Evolutionary conservation across 2,797 vertebrate genomes (phyloP), one percentile per base, ranked within the genome.

Genomic region (Columba guinea): DNA sequence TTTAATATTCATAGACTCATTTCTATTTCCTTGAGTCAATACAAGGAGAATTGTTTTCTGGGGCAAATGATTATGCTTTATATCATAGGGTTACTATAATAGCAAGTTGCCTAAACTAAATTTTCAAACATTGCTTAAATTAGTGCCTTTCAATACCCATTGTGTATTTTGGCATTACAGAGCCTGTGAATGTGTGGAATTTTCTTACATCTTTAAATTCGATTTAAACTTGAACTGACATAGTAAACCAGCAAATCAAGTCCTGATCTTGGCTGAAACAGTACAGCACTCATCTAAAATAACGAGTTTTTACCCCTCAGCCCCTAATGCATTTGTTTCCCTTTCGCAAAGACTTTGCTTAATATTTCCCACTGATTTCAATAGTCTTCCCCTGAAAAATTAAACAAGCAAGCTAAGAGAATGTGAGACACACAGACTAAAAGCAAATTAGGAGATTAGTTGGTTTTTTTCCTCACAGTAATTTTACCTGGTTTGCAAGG

Each of bases 401-500:
- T 69, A 90, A 67, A 35, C 64, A 93, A 92, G 63, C 24, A 89
- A 96, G n/a, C 39, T 67, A 88, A 90, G 12, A 70, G 48, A 93
- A 76, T 70, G 34, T 7, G 13, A 96, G 26, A 94, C 26, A 83
- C 21, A 82, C 3, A 89, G 28, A 63, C 59, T 67, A 77, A 74
- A 17, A 95, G 44, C 63, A 95, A 92, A 86, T 79, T 5, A 87
- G 7, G 4, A 75, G n/a, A 74, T 86, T 27, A 93, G 51, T 23
- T 26, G 85, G 44, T 73, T 63, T 46, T 48, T 94, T 78, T 56
- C 28, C 51, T 94, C 67, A 46, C 64, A 27, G 84, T 92, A 75
- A 35, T 94, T 96, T 97, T 97, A 97, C 96, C 97, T 96, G 90
- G 75, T 96, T 93, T 84, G 82, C 77, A 96, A 93, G 91, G 67